Conservation (phyloP, 2,888 invertebrate genomes). For the Zaprionus obscuricornis region DNA sequence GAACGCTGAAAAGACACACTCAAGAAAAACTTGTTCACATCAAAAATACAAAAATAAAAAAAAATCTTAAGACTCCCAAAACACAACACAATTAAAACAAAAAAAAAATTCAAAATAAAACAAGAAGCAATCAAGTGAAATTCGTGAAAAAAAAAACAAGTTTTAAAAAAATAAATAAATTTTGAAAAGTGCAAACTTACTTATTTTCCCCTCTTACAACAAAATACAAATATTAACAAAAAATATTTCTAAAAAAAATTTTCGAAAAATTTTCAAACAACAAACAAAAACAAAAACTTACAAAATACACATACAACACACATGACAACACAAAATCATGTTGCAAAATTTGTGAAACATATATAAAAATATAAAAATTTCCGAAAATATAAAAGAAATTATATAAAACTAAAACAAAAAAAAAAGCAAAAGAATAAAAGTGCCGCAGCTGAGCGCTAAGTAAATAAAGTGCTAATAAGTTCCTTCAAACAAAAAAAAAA, state of each 20-base stretch:
- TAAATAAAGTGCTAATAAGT: conserved; percentile 70
- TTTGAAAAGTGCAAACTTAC: conserved; percentile 22
- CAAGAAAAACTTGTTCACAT: conserved; percentile 44
- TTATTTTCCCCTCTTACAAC: too few relatives aligned
- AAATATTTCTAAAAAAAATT: conserved; percentile 34
- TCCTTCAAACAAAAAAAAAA: conserved; percentile 54
- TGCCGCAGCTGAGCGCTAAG: conserved; percentile 66
- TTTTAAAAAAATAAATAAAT: conserved; percentile 49
- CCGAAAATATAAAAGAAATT: conserved; percentile 15
- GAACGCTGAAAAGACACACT: conserved; percentile 65
- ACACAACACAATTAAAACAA: conserved; percentile 1
- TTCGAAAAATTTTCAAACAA: conserved; percentile 46
- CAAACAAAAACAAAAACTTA: conserved; percentile 14
- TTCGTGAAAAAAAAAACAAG: conserved; percentile 39
- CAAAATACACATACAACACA: too few relatives aligned
- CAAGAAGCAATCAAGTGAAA: conserved; percentile 51
- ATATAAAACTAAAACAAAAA: conserved; percentile 39
- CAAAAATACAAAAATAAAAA: conserved; percentile 34
- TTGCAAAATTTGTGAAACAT: conserved; percentile 40
- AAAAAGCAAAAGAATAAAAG: conserved; percentile 43
- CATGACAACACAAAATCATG: conserved; percentile 13
- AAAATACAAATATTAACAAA: conserved; percentile 1
- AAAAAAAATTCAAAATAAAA: conserved; percentile 30
- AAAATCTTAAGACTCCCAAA: conserved; percentile 1
- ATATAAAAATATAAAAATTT: conserved; percentile 6